Percentiles rank a stretch among this genome's conserved stretches.
phyloP scores from a whole-genome alignment of 2,113 vertebrate genomes.

The Hiodon alosoides region DNA sequence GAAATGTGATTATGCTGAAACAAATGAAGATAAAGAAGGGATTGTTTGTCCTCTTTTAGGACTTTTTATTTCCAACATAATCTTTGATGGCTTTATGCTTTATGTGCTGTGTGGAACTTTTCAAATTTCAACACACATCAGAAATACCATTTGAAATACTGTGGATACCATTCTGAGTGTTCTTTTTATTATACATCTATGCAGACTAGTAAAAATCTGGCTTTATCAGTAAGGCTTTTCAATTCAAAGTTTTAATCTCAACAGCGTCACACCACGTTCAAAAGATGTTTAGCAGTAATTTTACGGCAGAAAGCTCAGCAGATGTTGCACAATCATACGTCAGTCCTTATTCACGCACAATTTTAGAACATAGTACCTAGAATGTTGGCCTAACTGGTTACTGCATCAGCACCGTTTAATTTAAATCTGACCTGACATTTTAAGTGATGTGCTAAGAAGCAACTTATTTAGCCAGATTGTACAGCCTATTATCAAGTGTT shows the following conservation, averaged over 20 bases:
- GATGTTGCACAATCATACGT: not conserved
- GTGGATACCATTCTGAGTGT: too few relatives aligned
- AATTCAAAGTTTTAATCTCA: too few relatives aligned
- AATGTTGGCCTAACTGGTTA: not conserved
- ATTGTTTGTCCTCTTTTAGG: not conserved
- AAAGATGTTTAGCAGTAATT: not conserved
- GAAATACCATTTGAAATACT: too few relatives aligned
- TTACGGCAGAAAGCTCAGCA: not conserved
- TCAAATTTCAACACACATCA: too few relatives aligned
- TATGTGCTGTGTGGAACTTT: not conserved
- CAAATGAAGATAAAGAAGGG: not conserved
- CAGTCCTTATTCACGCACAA: not conserved
- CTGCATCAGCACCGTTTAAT: not conserved
- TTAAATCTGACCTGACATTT: not conserved
- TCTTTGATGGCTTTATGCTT: not conserved
- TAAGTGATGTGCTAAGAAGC: not conserved
- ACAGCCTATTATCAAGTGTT: slow-evolving; percentile 2
- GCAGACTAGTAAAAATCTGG: too few relatives aligned
- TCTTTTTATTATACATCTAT: too few relatives aligned
- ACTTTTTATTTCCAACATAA: not conserved
- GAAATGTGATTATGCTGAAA: not conserved
- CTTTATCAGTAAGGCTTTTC: too few relatives aligned
- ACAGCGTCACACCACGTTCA: not conserved
- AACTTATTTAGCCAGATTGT: not conserved
- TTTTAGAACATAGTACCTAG: not conserved